phyloP scores from a whole-genome alignment of 2,888 invertebrate species.

The Muscina levida region DNA sequence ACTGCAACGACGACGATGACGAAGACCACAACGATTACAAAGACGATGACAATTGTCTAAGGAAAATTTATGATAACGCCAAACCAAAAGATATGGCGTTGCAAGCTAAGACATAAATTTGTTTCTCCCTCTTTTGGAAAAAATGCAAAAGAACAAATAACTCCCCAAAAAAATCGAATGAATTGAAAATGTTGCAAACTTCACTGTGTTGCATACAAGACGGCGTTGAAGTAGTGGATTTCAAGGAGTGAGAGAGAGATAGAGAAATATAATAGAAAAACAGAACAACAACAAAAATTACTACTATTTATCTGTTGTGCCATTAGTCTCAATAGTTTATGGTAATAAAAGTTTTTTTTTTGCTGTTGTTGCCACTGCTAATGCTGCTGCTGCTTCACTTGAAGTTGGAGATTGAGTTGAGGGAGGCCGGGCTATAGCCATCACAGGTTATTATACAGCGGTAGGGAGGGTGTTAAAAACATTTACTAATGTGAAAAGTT shows the following conservation, averaged over 20 bases:
- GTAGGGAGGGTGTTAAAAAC: background rate
- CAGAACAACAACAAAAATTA: slow-evolving; percentile 5
- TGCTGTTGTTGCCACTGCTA: no score
- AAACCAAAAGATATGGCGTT: slow-evolving; percentile 36
- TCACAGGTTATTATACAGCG: no score
- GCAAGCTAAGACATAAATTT: slow-evolving; percentile 52
- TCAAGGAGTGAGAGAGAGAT: background rate
- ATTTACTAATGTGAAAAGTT: slow-evolving; percentile 46
- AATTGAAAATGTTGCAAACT: slow-evolving; percentile 42
- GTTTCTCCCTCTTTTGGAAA: no score
- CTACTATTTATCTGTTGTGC: background rate
- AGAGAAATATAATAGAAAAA: background rate
- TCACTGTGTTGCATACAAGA: slow-evolving; percentile 7
- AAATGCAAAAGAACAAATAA: slow-evolving; percentile 24
- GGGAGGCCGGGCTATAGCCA: no score
- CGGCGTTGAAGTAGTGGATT: slow-evolving; percentile 38
- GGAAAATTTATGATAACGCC: slow-evolving; percentile 58
- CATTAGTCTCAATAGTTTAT: slow-evolving; percentile 49
- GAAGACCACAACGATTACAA: slow-evolving; percentile 38
- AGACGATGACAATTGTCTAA: slow-evolving; percentile 52
- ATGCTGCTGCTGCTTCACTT: no score
- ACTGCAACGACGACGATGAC: slow-evolving; percentile 19
- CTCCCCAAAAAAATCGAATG: slow-evolving; percentile 11
- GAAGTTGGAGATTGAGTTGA: no score
- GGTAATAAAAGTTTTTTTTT: slow-evolving; percentile 36